Evolutionary conservation across 2,888 invertebrate genomes (phyloP), one percentile per base, ranked within the genome.

Genomic region (Tethea ocularis): DNA sequence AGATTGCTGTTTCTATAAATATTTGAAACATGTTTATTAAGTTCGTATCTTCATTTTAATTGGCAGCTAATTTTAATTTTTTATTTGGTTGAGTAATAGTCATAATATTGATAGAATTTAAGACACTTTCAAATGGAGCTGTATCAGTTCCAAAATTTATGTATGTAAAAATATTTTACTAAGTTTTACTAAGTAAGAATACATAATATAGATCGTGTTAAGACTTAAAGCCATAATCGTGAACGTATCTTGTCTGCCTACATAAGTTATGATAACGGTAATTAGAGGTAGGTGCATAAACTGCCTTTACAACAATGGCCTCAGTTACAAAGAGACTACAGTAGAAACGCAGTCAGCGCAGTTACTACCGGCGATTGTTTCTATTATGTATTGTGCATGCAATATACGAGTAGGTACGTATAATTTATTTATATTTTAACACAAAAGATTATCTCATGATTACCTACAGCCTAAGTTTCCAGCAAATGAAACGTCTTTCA

Each of bases 321-420:
- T 46, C 20, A 22, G 33, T 53, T 53, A 17, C 22, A 33, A 22
- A 22, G 33, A 33, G 54, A 33, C 54, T 54, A 33, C 33, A 24
- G 15, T 54, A 22, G 54, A 54, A 54, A 36, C 54, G 54, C 20
- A 22, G 17, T 33, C 33, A 53, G 29, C 53, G 53, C 20, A 20
- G 20, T 33, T 36, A 33, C 54, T 54, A 54, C 54, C 54, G 54
- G 54, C n/a, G 33, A 54, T 54, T 54, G 54, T 54, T 54, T 33
- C 33, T 22, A 13, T 17, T 17, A 56, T 8, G 20, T 46, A n/a
- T 46, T 2, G 20, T 46, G 17, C 20, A 10, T 46, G 46, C 46
- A 46, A 46, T 46, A 46, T 46, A 15, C 2, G 15, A 11, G 26
- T 33, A 13, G 7, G 11, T 33, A 8, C 11, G 7, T 11, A 33